A percentile compares a stretch with the other conserved stretches of the same genome.
These are phyloP conservation scores for Tetranychus cinnabarinus DNA, from an alignment of 1,140 invertebrate genomes.

Conservation along the genomic window DNA sequence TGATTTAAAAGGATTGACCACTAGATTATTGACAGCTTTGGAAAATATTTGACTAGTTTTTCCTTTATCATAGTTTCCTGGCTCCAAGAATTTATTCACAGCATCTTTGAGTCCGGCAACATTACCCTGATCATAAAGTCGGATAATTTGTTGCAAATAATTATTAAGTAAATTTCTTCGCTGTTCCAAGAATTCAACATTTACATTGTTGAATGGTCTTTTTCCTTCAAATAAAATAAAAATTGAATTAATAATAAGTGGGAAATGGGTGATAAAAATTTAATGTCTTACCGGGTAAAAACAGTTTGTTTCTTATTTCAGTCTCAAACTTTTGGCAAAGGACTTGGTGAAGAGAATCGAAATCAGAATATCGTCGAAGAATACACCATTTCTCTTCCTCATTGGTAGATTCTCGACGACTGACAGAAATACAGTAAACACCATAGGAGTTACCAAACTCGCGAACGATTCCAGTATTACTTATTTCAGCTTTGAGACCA, in stretches of 20 bases:
- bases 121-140: slow-evolving; percentile 21
- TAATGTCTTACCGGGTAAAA: no score
- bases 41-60: slow-evolving; percentile 15
- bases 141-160: slow-evolving; percentile 47
- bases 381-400: slow-evolving; percentile 37
- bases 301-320: no score
- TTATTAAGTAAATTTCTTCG: slow-evolving; percentile 58
- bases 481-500: slow-evolving; percentile 2
- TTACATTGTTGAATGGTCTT: slow-evolving; percentile 79
- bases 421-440: slow-evolving; percentile 64
- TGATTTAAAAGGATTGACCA: slow-evolving; percentile 1
- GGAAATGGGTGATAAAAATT: no score
- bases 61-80: slow-evolving; percentile 41
- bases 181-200: slow-evolving; percentile 56
- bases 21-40: not conserved
- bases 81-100: slow-evolving; percentile 42
- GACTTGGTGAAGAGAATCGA: slow-evolving; percentile 55
- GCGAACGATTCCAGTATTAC: slow-evolving; percentile 34
- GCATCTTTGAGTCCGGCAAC: not conserved
- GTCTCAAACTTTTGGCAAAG: not conserved
- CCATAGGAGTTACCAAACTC: slow-evolving; percentile 52
- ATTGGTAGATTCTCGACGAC: slow-evolving; percentile 22
- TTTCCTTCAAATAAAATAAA: no score
- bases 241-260: no score
- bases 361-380: slow-evolving; percentile 39